These are phyloP conservation scores for Cinclus mexicanus DNA, from an alignment of 2,113 vertebrate genomes.

Conservation along the genomic window DNA sequence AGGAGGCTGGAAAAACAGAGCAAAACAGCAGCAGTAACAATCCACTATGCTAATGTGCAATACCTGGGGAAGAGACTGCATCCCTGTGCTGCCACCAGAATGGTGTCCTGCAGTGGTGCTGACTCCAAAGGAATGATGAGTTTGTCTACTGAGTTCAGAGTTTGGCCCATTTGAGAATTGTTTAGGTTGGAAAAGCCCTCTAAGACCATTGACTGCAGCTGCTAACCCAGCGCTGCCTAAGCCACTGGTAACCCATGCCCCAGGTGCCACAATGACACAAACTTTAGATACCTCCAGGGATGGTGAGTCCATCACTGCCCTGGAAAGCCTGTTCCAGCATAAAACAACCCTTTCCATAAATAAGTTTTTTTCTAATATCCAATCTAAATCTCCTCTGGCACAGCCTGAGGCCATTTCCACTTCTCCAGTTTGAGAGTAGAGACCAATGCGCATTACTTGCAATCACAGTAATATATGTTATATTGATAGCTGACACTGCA, in stretches of 20 bases:
- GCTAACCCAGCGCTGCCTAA: neutral
- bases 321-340: neutral
- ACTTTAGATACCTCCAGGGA: neutral
- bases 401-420: neutral
- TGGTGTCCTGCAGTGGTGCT: fast-evolving
- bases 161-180: neutral
- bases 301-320: neutral
- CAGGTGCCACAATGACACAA: neutral
- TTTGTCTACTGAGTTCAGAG: neutral
- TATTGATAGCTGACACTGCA: neutral
- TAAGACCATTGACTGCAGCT: neutral
- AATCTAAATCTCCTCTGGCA: neutral
- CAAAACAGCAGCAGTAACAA: neutral
- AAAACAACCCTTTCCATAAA: neutral
- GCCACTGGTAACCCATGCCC: neutral
- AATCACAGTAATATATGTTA: neutral
- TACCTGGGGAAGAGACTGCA: fast-evolving
- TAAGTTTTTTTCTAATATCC: neutral
- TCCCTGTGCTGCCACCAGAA: neutral
- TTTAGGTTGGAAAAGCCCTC: neutral
- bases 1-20: neutral
- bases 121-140: neutral
- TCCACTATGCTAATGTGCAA: fast-evolving
- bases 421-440: neutral
- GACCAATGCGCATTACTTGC: neutral